These are phyloP conservation scores for Isoperla grammatica DNA, from an alignment of 2,888 invertebrate species.

Conservation along the genomic window DNA sequence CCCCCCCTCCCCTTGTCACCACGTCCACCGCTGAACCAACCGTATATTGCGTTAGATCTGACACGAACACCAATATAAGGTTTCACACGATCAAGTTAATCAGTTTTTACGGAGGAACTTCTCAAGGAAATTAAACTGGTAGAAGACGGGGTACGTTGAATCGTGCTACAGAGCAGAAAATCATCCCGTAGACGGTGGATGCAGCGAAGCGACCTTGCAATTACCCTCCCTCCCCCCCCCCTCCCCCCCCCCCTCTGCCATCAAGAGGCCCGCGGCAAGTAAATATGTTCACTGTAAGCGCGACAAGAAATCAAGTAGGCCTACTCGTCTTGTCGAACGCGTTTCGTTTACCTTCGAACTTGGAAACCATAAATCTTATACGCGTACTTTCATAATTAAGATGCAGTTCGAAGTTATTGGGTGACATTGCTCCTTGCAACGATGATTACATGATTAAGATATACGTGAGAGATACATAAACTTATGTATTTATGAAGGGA, in stretches of 20 bases:
- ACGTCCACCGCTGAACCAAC: no score
- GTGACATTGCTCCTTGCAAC: no score
- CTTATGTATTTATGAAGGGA: no score
- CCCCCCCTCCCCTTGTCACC: no score
- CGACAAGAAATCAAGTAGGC: not conserved
- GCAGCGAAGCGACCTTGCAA: conserved; percentile 13
- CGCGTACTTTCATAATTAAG: no score
- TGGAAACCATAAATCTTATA: no score
- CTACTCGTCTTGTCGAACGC: no score
- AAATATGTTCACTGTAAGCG: conserved; percentile 3
- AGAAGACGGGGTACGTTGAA: conserved; percentile 27
- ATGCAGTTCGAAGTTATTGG: no score
- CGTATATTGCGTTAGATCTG: not conserved
- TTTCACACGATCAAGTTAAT: conserved; percentile 25
- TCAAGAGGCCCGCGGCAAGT: conserved; percentile 2
- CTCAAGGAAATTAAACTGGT: conserved; percentile 21
- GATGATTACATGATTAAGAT: no score
- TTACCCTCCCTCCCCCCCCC: conserved; percentile 12
- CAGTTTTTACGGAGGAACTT: conserved; percentile 15
- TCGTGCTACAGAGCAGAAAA: conserved; percentile 33
- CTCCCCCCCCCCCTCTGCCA: conserved; percentile 1
- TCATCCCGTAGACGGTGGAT: conserved; percentile 27
- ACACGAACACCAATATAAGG: conserved; percentile 20
- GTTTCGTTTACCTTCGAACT: no score
- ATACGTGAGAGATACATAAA: no score